phyloP scores from a whole-genome alignment of 2,797 vertebrate species.

The Alectoris magna region DNA sequence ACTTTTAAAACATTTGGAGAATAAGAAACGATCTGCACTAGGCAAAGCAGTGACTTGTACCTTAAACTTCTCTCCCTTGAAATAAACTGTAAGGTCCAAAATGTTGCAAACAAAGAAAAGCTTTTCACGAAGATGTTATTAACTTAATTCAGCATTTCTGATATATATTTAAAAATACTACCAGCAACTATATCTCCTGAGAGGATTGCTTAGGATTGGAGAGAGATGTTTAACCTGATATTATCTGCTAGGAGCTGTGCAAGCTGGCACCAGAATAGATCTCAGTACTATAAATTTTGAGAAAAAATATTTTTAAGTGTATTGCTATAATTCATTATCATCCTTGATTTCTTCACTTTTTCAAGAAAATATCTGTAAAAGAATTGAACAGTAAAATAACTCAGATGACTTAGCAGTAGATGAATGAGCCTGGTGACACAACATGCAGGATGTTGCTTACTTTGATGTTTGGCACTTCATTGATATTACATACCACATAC shows the following conservation, averaged over 20 bases:
- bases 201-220: background rate
- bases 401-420: background rate
- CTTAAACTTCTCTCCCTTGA: background rate
- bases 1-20: background rate
- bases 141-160: background rate
- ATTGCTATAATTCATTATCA: background rate
- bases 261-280: background rate
- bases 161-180: background rate
- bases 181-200: background rate
- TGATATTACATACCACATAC: background rate
- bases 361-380: background rate
- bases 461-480: background rate
- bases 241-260: background rate
- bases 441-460: background rate
- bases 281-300: no score
- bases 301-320: no score
- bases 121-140: background rate
- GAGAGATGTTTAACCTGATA: background rate
- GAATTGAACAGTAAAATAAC: background rate
- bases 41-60: background rate
- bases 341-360: background rate
- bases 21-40: background rate
- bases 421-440: background rate
- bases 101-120: background rate
- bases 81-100: background rate